These are phyloP conservation scores for Eudasyphora cyanicolor DNA, from an alignment of 2,888 invertebrate species.

Conservation along the genomic window DNA sequence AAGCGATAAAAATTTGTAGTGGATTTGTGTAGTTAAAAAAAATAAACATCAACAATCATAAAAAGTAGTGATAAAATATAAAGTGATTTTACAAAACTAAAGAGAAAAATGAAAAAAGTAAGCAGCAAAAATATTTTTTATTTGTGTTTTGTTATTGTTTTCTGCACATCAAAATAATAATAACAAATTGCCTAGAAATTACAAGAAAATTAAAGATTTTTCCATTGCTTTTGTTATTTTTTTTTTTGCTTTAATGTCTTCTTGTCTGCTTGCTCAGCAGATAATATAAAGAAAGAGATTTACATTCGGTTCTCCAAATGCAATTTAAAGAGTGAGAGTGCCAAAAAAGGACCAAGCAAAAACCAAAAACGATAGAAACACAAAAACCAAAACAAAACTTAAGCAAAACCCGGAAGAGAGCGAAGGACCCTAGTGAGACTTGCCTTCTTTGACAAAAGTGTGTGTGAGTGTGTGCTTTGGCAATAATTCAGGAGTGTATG, in stretches of 20 bases:
- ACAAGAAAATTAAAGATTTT: slow-evolving; percentile 23
- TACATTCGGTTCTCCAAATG: not conserved
- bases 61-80: not conserved
- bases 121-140: no score
- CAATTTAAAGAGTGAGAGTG: not conserved
- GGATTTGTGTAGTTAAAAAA: not conserved
- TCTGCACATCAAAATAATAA: not conserved
- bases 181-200: slow-evolving; percentile 36
- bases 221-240: not conserved
- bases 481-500: not conserved
- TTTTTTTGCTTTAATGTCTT: not conserved
- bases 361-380: slow-evolving; percentile 21
- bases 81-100: not conserved
- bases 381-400: slow-evolving; percentile 1
- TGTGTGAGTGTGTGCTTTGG: no score
- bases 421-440: not conserved
- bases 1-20: not conserved
- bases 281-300: slow-evolving; percentile 1
- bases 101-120: not conserved
- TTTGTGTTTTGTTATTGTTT: not conserved
- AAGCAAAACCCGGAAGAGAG: slow-evolving; percentile 39
- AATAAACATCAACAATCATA: not conserved
- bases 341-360: not conserved
- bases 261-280: not conserved
- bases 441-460: no score